Evolutionary conservation across 2,888 invertebrate genomes (phyloP).

Genomic region (Athetis lepigone): DNA sequence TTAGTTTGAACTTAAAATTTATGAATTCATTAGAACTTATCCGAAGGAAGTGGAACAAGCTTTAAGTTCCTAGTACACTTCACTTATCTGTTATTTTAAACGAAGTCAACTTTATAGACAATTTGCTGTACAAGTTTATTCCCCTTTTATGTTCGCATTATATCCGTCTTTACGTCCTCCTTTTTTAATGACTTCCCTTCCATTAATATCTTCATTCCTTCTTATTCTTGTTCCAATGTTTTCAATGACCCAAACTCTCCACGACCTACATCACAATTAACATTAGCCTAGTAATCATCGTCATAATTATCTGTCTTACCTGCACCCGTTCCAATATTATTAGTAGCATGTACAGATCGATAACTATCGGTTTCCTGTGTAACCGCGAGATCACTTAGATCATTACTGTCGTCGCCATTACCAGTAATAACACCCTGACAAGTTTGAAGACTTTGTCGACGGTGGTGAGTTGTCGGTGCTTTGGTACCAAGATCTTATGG

Average conservation of each 20-base stretch:
- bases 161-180: neutral
- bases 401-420: conserved; percentile 51
- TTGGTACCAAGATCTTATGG: neutral
- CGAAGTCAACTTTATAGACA: too few species aligned
- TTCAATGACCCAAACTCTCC: too few species aligned
- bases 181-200: neutral
- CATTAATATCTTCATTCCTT: neutral
- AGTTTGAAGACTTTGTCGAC: conserved; percentile 48
- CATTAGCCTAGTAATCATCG: conserved; percentile 41
- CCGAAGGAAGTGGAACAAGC: too few species aligned
- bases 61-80: too few species aligned
- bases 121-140: neutral
- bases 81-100: conserved; percentile 1
- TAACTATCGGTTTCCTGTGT: conserved; percentile 54
- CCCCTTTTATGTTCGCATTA: neutral
- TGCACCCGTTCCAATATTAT: conserved; percentile 31
- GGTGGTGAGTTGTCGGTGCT: conserved; percentile 27
- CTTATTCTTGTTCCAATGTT: conserved; percentile 12
- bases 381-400: conserved; percentile 36
- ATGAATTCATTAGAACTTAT: too few species aligned
- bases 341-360: conserved; percentile 41
- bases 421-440: conserved; percentile 53
- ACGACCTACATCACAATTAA: conserved; percentile 37
- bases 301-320: conserved; percentile 28
- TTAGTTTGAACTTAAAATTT: too few species aligned